Evolutionary conservation across 2,113 vertebrate species (phyloP), one percentile per base, ranked within the genome.

Genomic region (Platichthys flesus): DNA sequence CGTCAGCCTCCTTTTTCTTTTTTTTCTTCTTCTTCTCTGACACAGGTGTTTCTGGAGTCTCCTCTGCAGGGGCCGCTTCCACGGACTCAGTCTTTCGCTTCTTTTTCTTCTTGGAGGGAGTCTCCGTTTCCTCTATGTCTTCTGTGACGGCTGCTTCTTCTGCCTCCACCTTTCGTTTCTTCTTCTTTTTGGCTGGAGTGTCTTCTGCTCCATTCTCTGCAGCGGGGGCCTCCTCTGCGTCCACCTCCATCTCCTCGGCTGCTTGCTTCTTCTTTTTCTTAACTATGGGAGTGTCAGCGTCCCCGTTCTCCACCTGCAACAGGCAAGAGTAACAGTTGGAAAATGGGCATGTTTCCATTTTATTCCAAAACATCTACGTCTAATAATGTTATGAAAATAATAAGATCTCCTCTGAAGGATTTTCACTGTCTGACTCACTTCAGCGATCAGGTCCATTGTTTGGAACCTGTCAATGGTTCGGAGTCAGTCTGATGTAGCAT

Each of bases 391-490:
- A 7, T 28, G 5, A 28, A 4, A 28, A 28, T 31, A 31, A 31
- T 31, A 8, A 31, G 3, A 28, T 28, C 31, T 31, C 31, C 31
- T 31, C 6, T 28, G 28, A 28, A 31, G 0, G 31, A 6, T 14
- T 18, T 23, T 3, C 8, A 14, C 37, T 94, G 93, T 94, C 72
- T 54, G 91, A 91, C 93, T 90, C 94, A 14, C 91, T 91, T 95
- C 94, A 95, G 94, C 93, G 94, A 91, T 86, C 86, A 73, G 60
- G 88, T 56, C 93, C 93, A 95, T 28, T 63, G 83, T 21, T 37
- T 70, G 0, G 90, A 85, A 88, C 88, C 75, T 1, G 89, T 79
- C 94, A 94, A 94, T 94, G 94, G 94, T 95, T 95, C 81, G 88
- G 94, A 93, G 91, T 83, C 87, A 59, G 0, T 24, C 64, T 93